Evolutionary conservation across 2,797 vertebrate genomes (phyloP).

Genomic region (Sebastes vulpes): DNA sequence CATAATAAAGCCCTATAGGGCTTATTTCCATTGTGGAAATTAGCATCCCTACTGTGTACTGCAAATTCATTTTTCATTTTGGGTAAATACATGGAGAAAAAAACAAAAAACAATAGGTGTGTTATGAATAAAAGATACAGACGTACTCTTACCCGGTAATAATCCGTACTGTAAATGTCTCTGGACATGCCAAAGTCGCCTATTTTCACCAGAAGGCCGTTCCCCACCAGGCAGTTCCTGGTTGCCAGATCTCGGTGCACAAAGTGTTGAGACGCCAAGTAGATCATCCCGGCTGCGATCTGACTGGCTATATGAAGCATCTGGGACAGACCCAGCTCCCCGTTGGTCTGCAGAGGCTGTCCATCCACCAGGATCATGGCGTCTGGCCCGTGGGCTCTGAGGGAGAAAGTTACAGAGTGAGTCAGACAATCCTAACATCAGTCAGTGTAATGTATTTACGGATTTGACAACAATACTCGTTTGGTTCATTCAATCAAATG

Average conservation of each 20-base stretch:
- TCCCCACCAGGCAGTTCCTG: conserved; percentile 97
- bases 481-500: neutral
- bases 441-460: neutral
- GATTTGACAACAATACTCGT: neutral
- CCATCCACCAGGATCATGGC: conserved; percentile 97
- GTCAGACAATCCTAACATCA: neutral
- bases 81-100: neutral
- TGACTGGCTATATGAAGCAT: conserved; percentile 98
- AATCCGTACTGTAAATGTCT: conserved; percentile 99
- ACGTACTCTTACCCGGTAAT: conserved; percentile 93
- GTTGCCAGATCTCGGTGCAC: conserved; percentile 98
- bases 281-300: conserved; percentile 97
- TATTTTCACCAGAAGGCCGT: conserved; percentile 96
- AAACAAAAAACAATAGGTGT: neutral
- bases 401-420: neutral
- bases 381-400: conserved; percentile 96
- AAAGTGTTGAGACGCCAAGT: conserved; percentile 97
- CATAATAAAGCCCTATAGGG: too few relatives aligned
- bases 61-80: neutral
- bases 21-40: too few relatives aligned
- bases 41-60: too few relatives aligned
- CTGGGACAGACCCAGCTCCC: conserved; percentile 94
- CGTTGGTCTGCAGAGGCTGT: conserved; percentile 94
- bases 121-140: neutral
- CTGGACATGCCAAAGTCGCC: conserved; percentile 99